Percentiles rank a stretch among this genome's conserved stretches.
Evolutionary conservation across 2,888 invertebrate genomes (phyloP).

Genomic region (Pachymerium ferrugineum): DNA sequence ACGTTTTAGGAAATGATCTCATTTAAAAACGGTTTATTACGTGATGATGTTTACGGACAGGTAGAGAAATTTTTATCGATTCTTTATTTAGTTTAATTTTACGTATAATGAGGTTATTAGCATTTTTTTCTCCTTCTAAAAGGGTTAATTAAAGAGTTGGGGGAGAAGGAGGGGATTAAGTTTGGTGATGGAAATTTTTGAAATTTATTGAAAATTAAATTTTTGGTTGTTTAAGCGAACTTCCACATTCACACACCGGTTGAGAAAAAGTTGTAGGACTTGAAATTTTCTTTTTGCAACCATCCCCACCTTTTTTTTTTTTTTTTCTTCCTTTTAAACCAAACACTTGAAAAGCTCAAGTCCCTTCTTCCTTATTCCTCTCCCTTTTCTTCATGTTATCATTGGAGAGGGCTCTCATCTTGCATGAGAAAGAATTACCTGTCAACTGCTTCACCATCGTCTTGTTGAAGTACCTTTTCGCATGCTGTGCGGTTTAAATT

Average conservation of each 20-base stretch:
- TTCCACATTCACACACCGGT: background rate
- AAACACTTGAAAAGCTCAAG: background rate
- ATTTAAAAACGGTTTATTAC: background rate
- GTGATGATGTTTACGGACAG: background rate
- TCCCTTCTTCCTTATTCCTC: background rate
- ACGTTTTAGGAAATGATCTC: background rate
- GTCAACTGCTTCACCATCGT: background rate
- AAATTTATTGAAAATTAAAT: background rate
- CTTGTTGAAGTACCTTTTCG: background rate
- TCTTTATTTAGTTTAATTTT: background rate
- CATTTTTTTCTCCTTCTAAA: no score
- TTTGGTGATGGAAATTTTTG: no score
- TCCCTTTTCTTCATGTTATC: background rate
- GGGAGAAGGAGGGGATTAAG: no score
- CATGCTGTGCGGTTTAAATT: background rate
- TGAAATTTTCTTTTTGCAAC: background rate
- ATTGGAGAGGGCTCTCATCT: background rate
- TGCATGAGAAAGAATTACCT: background rate
- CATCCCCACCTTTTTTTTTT: no score
- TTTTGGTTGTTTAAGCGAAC: background rate
- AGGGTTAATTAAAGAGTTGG: no score
- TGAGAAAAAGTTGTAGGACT: background rate
- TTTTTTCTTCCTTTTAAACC: background rate
- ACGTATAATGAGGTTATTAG: no score
- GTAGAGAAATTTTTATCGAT: background rate